These are phyloP conservation scores for Lasioglossum leucozonium DNA, from an alignment of 2,888 invertebrate genomes.

Conservation along the genomic window DNA sequence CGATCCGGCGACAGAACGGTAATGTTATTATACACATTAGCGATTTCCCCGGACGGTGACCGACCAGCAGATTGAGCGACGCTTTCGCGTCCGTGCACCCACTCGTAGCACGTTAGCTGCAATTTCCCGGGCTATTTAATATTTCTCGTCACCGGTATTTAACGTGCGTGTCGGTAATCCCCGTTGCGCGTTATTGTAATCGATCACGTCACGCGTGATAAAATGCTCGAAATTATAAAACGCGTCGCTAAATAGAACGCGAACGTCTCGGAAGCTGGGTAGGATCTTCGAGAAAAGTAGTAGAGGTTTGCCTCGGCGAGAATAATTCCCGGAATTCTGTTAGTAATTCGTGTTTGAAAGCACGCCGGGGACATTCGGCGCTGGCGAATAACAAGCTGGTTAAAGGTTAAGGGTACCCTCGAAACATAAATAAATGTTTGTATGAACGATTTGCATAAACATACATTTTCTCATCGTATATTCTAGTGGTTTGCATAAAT, in stretches of 20 bases:
- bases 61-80: neutral
- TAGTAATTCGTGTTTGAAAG: slow-evolving; percentile 1
- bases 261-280: neutral
- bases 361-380: neutral
- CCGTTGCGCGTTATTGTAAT: neutral
- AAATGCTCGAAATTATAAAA: neutral
- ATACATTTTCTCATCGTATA: slow-evolving; percentile 78
- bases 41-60: neutral
- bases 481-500: slow-evolving; percentile 78
- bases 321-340: slow-evolving; percentile 21
- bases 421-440: slow-evolving; percentile 73
- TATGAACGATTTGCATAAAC: slow-evolving; percentile 69
- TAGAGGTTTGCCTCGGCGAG: too few relatives aligned
- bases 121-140: slow-evolving; percentile 23
- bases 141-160: slow-evolving; percentile 6
- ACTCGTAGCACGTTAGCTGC: neutral
- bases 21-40: slow-evolving; percentile 12
- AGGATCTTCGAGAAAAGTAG: neutral
- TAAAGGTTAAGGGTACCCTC: slow-evolving; percentile 70
- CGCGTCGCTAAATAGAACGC: neutral
- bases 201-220: neutral
- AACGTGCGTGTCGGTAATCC: slow-evolving; percentile 9
- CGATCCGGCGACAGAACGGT: neutral
- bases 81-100: neutral
- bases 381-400: slow-evolving; percentile 40